Evolutionary conservation across 1,140 invertebrate species (phyloP), one percentile per base, ranked within the genome.

Genomic region (Temnothorax curvispinosus): DNA sequence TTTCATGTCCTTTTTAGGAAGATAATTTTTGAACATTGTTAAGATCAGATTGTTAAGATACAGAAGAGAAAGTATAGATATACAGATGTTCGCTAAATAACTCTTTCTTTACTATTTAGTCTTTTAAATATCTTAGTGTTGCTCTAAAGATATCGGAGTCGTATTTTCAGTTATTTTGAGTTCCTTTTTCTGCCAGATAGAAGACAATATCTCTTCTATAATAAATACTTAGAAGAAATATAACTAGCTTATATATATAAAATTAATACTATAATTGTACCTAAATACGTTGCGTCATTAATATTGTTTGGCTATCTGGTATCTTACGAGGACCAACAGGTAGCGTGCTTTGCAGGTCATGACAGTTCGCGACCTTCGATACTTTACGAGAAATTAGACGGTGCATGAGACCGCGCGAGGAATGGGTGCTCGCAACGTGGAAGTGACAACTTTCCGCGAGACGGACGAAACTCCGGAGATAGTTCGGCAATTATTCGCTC

Each of bases 401-500:
- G 69, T 44, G 80, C 69, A 71, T 18, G 80, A 62, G 80, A 84
- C 69, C 80, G 44, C 80, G 44, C 80, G 54, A 84, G 80, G 69
- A 75, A 84, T 84, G 80, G 80, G 54, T 75, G 80, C 41, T 72
- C 76, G 60, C 69, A 77, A 84, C 86, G 77, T 78, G 81, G 81
- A 89, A 85, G 82, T 78, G 82, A 84, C 80, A 84, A 84, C 80
- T 84, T 84, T 84, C 80, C 80, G 80, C 54, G 69, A 74, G 69
- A 84, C 80, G 41, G 69, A 74, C 69, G 56, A 75, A 84, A 84
- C 80, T 84, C 80, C 80, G 27, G 80, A 84, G 80, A 84, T 84
- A 84, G 80, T 84, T 84, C 27, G 69, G 80, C 80, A 84, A 84
- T 84, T 84, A 84, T 84, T 84, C 82, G 81, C 41, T 78, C 74